Percentiles rank a stretch among this genome's conserved stretches.
Evolutionary conservation across 1,140 invertebrate genomes (phyloP).

Genomic region (Polypedilum vanderplanki): DNA sequence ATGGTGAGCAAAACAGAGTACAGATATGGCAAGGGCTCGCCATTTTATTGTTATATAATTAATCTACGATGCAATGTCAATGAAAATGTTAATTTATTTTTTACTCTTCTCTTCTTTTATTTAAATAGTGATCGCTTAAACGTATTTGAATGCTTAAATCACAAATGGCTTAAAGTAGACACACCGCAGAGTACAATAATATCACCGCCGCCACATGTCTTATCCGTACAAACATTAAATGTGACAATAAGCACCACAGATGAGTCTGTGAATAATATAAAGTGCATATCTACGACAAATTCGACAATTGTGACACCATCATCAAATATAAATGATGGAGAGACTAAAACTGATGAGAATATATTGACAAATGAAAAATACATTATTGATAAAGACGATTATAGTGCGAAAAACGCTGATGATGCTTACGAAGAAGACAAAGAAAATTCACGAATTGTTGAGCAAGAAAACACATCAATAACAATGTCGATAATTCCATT

Average conservation of each 20-base stretch:
- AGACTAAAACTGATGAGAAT: conserved; percentile 37
- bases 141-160: conserved; percentile 55
- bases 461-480: neutral
- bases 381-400: neutral
- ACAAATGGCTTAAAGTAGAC: conserved; percentile 51
- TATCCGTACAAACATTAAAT: conserved; percentile 29
- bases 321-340: conserved; percentile 32
- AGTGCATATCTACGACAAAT: neutral
- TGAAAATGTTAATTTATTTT: neutral
- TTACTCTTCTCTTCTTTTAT: conserved; percentile 31
- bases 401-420: too few relatives aligned
- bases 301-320: conserved; percentile 32
- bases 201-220: conserved; percentile 31
- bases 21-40: conserved; percentile 7
- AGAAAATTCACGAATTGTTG: conserved; percentile 6
- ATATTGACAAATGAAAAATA: conserved; percentile 20
- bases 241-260: neutral
- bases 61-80: neutral
- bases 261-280: neutral
- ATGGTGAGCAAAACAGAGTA: neutral
- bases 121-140: conserved; percentile 50
- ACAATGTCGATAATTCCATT: conserved; percentile 28
- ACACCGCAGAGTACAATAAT: conserved; percentile 37
- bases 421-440: neutral
- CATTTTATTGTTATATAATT: neutral